phyloP scores from a whole-genome alignment of 2,888 invertebrate genomes.

The Ephialtes manifestator region DNA sequence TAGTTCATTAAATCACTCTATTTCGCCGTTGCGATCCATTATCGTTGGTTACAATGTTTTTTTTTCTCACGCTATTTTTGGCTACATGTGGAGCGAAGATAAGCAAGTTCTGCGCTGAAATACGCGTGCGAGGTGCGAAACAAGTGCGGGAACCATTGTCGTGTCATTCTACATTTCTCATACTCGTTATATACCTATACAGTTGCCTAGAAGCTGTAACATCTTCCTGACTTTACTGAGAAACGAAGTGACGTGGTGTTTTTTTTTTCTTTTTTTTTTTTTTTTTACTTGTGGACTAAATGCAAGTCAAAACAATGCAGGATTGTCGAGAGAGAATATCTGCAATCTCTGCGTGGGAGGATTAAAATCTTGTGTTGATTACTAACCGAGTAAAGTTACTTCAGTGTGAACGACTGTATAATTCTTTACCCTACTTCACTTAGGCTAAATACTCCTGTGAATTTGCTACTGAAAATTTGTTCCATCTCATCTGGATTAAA shows the following conservation, averaged over 20 bases:
- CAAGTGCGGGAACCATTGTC: slow-evolving; percentile 58
- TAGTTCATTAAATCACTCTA: slow-evolving; percentile 2
- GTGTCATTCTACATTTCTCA: slow-evolving; percentile 62
- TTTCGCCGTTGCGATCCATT: slow-evolving; percentile 17
- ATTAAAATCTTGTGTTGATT: slow-evolving; percentile 57
- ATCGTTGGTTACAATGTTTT: slow-evolving; percentile 31
- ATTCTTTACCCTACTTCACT: slow-evolving; percentile 60
- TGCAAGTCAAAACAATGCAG: slow-evolving; percentile 65
- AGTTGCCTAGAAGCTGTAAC: slow-evolving; percentile 35
- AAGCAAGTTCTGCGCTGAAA: slow-evolving; percentile 27
- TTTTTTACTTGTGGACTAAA: slow-evolving; percentile 47
- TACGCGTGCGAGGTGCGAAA: slow-evolving; percentile 56
- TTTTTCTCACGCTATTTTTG: slow-evolving; percentile 47
- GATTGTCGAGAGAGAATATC: slow-evolving; percentile 41
- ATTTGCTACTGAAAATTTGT: background rate
- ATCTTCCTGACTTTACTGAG: slow-evolving; percentile 57
- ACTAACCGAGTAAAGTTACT: slow-evolving; percentile 42
- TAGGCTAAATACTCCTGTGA: slow-evolving; percentile 33
- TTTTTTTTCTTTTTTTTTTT: slow-evolving; percentile 49
- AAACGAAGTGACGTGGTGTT: slow-evolving; percentile 50
- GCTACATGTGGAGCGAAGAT: slow-evolving; percentile 26
- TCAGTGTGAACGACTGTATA: slow-evolving; percentile 50
- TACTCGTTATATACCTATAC: slow-evolving; percentile 57
- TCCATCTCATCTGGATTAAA: background rate
- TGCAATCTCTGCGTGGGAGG: slow-evolving; percentile 49